Evolutionary conservation across 2,888 invertebrate genomes (phyloP).

Genomic region (Latheticus oryzae): DNA sequence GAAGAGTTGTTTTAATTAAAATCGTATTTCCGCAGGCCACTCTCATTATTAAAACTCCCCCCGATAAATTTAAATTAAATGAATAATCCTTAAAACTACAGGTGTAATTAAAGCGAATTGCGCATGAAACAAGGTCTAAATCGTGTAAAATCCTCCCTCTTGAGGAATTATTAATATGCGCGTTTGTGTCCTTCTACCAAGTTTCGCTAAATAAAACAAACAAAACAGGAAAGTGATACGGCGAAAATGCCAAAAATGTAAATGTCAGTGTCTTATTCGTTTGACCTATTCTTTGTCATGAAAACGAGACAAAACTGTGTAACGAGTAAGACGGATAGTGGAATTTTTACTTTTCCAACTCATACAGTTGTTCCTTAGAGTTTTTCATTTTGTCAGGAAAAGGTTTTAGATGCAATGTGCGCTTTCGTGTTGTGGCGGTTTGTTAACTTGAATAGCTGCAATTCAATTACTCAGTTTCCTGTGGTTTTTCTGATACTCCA

Average conservation of each 20-base stretch:
- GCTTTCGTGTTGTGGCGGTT: slow-evolving; percentile 22
- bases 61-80: slow-evolving; percentile 32
- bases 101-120: slow-evolving; percentile 31
- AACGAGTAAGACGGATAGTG: slow-evolving; percentile 31
- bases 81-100: slow-evolving; percentile 32
- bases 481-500: slow-evolving; percentile 20
- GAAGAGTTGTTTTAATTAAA: slow-evolving; percentile 30
- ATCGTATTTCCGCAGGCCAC: slow-evolving; percentile 8
- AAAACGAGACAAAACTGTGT: slow-evolving; percentile 19
- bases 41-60: slow-evolving; percentile 26
- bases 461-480: slow-evolving; percentile 32
- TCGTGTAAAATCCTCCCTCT: slow-evolving; percentile 27
- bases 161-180: slow-evolving; percentile 29
- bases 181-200: slow-evolving; percentile 10
- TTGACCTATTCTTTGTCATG: slow-evolving; percentile 13
- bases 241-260: slow-evolving; percentile 28
- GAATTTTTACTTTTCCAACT: slow-evolving; percentile 31
- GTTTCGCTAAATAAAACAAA: slow-evolving; percentile 22
- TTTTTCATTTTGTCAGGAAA: slow-evolving; percentile 25
- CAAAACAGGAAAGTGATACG: slow-evolving; percentile 19
- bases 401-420: slow-evolving; percentile 23
- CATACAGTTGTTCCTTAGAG: slow-evolving; percentile 19
- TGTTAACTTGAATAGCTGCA: slow-evolving; percentile 31
- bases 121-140: slow-evolving; percentile 32
- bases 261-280: slow-evolving; percentile 27